phyloP scores from a whole-genome alignment of 2,113 vertebrate species.

The Pogonocichla stellata region DNA sequence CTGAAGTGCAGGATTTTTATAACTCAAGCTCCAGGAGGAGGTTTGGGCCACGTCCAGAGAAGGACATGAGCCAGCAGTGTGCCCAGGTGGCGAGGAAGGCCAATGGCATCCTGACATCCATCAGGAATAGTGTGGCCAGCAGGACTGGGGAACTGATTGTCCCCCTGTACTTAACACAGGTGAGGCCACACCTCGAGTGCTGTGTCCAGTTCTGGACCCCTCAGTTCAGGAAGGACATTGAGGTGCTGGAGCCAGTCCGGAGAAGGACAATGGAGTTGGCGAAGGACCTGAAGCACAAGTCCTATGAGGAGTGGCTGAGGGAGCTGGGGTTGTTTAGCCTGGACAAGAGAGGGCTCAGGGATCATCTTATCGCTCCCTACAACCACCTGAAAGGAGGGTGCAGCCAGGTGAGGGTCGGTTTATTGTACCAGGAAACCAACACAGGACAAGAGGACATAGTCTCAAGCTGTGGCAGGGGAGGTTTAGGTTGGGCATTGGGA shows the following conservation, averaged over 20 bases:
- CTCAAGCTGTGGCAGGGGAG: fast-evolving
- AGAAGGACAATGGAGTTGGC: background rate
- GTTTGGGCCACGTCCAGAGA: background rate
- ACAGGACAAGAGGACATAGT: fast-evolving
- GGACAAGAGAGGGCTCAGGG: background rate
- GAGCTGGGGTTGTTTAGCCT: background rate
- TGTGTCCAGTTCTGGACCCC: background rate
- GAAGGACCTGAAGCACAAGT: background rate
- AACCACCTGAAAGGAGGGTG: background rate
- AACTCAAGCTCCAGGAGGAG: background rate
- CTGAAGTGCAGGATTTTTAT: background rate
- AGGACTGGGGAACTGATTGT: background rate
- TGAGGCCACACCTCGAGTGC: fast-evolving
- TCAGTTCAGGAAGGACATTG: background rate
- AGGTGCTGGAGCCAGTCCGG: background rate
- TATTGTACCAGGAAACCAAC: background rate
- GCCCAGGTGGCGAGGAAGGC: background rate
- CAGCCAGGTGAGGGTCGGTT: background rate
- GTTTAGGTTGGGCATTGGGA: background rate
- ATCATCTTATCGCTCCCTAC: fast-evolving
- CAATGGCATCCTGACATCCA: background rate
- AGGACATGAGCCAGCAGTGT: background rate
- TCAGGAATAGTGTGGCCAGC: background rate
- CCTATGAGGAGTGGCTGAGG: fast-evolving
- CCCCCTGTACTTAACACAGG: background rate